phyloP scores from a whole-genome alignment of 2,797 vertebrate species.

The Monodelphis domestica region DNA sequence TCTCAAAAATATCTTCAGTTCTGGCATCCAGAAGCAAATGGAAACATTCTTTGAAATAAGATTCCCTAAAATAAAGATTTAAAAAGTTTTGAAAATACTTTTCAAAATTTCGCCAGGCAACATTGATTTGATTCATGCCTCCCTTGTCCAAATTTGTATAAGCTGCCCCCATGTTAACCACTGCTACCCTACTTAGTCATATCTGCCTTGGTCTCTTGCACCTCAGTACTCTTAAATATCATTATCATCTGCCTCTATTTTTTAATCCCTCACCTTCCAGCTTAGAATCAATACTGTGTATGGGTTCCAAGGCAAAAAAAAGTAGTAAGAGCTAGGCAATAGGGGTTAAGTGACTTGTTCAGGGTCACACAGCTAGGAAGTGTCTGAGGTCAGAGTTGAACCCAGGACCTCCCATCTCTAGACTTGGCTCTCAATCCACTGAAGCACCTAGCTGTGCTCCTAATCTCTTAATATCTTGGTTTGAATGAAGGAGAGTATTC shows the following conservation, averaged over 20 bases:
- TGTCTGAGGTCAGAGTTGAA: no score
- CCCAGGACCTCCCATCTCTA: no score
- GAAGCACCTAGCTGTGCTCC: no score
- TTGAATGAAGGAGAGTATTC: constrained; percentile 57
- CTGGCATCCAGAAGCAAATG: constrained; percentile 11
- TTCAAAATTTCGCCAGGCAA: background rate
- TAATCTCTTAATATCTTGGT: constrained; percentile 13
- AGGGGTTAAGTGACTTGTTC: no score
- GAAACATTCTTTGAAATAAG: background rate
- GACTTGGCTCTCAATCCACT: no score
- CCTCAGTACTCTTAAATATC: background rate
- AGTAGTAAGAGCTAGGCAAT: no score
- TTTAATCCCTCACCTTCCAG: no score
- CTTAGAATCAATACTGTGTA: no score
- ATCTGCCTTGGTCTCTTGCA: background rate
- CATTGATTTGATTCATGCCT: background rate
- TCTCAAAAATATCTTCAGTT: constrained; percentile 12
- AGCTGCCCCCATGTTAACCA: background rate
- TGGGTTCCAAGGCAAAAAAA: no score
- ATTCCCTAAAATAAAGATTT: background rate
- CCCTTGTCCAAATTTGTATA: background rate
- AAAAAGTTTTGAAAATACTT: background rate
- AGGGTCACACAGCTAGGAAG: no score
- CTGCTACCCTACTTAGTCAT: background rate
- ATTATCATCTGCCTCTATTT: background rate